These are phyloP conservation scores for Siniperca chuatsi DNA, from an alignment of 2,113 vertebrate species.

Conservation along the genomic window DNA sequence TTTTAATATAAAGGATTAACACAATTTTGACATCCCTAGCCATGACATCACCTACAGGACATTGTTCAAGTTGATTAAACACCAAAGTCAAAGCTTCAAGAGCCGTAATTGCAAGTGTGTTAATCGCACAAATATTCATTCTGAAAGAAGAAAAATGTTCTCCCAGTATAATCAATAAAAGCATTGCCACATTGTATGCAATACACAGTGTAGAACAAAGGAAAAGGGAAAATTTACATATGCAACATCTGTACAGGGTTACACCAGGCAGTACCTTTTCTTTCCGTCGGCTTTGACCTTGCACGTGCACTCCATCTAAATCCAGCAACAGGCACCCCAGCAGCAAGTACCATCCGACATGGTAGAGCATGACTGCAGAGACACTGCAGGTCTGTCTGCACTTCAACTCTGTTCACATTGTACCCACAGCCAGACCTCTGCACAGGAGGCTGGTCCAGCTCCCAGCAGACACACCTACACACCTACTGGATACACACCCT, in stretches of 20 bases:
- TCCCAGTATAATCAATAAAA: not conserved
- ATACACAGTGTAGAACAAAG: not conserved
- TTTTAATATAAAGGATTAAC: not conserved
- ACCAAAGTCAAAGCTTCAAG: not conserved
- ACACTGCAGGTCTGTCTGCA: slow-evolving; percentile 53
- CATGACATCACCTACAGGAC: not conserved
- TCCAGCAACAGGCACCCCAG: slow-evolving; percentile 78
- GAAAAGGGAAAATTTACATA: slow-evolving; percentile 1
- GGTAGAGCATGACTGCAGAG: slow-evolving; percentile 72
- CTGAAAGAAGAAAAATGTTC: not conserved
- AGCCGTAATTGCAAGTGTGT: not conserved
- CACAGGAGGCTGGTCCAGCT: slow-evolving; percentile 60
- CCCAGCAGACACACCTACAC: slow-evolving; percentile 74
- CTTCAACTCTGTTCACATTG: slow-evolving; percentile 53
- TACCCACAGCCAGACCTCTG: slow-evolving; percentile 49
- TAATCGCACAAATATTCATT: not conserved
- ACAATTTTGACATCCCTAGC: not conserved
- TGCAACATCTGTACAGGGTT: not conserved
- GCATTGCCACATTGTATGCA: not conserved
- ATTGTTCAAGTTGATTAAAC: not conserved
- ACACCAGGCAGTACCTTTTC: slow-evolving; percentile 64
- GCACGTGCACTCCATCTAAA: slow-evolving; percentile 56
- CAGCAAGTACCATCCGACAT: slow-evolving; percentile 76
- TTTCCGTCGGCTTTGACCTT: slow-evolving; percentile 53
- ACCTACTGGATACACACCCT: slow-evolving; percentile 59